Percentiles rank a stretch among this genome's conserved stretches.
Conservation (phyloP, 2,888 invertebrate species). For the Polylopha cassiicola region DNA sequence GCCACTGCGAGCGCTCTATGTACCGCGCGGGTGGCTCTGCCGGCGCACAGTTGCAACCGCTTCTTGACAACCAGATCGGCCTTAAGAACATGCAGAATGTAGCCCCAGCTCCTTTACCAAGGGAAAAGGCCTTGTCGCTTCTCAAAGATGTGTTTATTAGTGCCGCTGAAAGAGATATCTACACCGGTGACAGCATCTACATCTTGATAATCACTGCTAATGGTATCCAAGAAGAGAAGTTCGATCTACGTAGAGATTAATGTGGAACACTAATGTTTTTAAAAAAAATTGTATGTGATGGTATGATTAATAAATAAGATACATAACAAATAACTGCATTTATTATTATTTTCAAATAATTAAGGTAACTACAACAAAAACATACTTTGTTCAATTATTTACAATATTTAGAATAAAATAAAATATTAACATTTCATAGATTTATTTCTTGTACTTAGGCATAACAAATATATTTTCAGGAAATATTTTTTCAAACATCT, state of each 20-base stretch:
- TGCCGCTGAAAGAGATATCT: constrained; percentile 98
- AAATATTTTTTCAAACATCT: constrained; percentile 71
- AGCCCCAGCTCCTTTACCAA: constrained; percentile 78
- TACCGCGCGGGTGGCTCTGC: constrained; percentile 96
- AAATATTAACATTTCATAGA: constrained; percentile 44
- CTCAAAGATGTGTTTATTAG: constrained; percentile 98
- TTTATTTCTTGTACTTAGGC: constrained; percentile 72
- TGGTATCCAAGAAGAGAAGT: constrained; percentile 86
- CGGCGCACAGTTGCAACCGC: constrained; percentile 92
- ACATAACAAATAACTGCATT: constrained; percentile 59
- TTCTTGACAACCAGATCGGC: constrained; percentile 97
- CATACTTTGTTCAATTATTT: constrained; percentile 66
- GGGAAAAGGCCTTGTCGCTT: constrained; percentile 89
- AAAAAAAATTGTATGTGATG: constrained; percentile 22
- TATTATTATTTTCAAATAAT: constrained; percentile 54
- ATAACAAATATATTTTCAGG: constrained; percentile 73
- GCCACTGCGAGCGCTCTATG: constrained; percentile 90
- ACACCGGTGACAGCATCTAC: constrained; percentile 94
- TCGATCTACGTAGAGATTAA: constrained; percentile 93
- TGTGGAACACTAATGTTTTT: constrained; percentile 36
- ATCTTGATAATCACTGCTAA: constrained; percentile 93
- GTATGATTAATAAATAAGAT: constrained; percentile 29
- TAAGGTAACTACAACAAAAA: constrained; percentile 45
- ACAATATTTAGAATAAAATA: constrained; percentile 50
- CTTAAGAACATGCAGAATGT: constrained; percentile 90